Conservation (phyloP, 2,888 invertebrate species). For the Liopterus haemorrhoidalis region DNA sequence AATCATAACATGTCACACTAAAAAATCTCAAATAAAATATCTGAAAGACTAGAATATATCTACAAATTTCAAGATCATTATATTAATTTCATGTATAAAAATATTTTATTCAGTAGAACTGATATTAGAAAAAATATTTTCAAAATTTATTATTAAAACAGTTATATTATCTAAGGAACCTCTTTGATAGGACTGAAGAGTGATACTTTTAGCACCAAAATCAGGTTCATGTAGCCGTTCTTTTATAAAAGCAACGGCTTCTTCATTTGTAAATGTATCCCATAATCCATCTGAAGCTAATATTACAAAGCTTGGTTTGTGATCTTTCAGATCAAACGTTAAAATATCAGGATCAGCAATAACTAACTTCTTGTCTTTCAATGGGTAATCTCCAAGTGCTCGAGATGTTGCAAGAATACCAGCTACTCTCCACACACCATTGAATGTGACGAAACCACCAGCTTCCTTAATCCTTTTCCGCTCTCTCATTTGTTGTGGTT, state of each 20-base stretch:
- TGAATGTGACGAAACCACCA: slow-evolving; percentile 90
- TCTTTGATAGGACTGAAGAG: slow-evolving; percentile 82
- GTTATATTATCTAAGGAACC: slow-evolving; percentile 95
- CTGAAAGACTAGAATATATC: slow-evolving; percentile 3
- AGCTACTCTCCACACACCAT: slow-evolving; percentile 94
- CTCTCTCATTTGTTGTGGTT: slow-evolving; percentile 93
- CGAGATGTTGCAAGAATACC: slow-evolving; percentile 91
- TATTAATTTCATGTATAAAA: too few species aligned
- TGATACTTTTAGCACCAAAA: slow-evolving; percentile 86
- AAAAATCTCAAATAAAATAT: not conserved
- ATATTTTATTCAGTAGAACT: slow-evolving; percentile 7
- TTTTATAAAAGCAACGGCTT: slow-evolving; percentile 83
- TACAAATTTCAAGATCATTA: not conserved
- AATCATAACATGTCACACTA: slow-evolving; percentile 3
- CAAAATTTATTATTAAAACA: slow-evolving; percentile 81
- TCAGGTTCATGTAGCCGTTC: slow-evolving; percentile 79
- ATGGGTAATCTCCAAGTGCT: slow-evolving; percentile 90
- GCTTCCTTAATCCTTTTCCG: slow-evolving; percentile 88
- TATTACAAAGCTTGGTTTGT: slow-evolving; percentile 82
- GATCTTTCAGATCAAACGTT: slow-evolving; percentile 80
- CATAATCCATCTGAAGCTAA: slow-evolving; percentile 93
- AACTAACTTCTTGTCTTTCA: slow-evolving; percentile 89
- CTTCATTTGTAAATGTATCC: slow-evolving; percentile 94
- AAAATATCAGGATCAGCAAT: slow-evolving; percentile 94
- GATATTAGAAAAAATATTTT: slow-evolving; percentile 46